Percentiles rank a stretch among this genome's conserved stretches.
phyloP scores from a whole-genome alignment of 2,888 invertebrate species.

The Lycocerus yunnanus region DNA sequence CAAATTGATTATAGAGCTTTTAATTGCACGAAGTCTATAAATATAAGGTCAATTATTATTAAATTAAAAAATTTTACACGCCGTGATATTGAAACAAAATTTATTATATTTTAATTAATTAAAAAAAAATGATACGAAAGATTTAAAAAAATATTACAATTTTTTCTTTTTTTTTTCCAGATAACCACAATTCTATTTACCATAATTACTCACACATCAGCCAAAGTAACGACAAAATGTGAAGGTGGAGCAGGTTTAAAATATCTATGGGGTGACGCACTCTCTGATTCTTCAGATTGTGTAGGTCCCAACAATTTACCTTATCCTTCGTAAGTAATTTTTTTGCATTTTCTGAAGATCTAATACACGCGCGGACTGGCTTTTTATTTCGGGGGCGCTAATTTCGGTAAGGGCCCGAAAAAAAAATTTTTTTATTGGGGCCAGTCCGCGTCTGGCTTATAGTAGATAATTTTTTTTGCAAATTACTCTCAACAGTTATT shows the following conservation, averaged over 20 bases:
- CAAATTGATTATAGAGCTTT: neutral
- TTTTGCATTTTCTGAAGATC: neutral
- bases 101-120: too few relatives aligned
- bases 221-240: slow-evolving; percentile 55
- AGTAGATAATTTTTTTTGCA: neutral
- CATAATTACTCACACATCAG: slow-evolving; percentile 37
- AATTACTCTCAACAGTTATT: neutral
- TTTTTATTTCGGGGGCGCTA: too few relatives aligned
- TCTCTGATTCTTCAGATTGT: slow-evolving; percentile 76
- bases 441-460: too few relatives aligned
- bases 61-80: too few relatives aligned
- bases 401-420: too few relatives aligned
- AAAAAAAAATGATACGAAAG: too few relatives aligned
- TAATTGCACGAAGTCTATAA: neutral
- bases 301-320: slow-evolving; percentile 81
- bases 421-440: too few relatives aligned
- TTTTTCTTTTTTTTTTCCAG: slow-evolving; percentile 37
- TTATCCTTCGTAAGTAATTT: slow-evolving; percentile 79
- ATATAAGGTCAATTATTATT: too few relatives aligned
- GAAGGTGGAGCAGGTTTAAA: slow-evolving; percentile 71
- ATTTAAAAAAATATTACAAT: neutral
- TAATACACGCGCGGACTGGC: too few relatives aligned
- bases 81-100: too few relatives aligned
- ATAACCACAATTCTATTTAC: slow-evolving; percentile 41
- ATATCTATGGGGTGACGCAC: slow-evolving; percentile 87